phyloP scores from a whole-genome alignment of 2,113 vertebrate species.

The Notothenia rossii region DNA sequence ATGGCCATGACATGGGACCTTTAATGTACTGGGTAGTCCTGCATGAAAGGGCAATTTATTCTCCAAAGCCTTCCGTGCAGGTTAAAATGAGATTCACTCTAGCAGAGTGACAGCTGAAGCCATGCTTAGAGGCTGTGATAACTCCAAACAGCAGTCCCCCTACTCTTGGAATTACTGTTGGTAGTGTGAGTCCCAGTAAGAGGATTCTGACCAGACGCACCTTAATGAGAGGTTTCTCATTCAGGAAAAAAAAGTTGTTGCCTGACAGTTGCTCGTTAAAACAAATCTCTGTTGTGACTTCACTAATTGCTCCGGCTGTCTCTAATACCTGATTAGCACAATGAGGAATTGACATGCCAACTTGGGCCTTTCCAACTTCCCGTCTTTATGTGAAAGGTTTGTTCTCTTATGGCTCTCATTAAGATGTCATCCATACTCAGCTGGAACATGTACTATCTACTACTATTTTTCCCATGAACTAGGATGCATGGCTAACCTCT shows the following conservation, averaged over 20 bases:
- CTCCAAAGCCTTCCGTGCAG: neutral
- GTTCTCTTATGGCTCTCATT: conserved; percentile 14
- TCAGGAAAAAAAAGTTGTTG: conserved; percentile 18
- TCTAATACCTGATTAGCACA: conserved; percentile 60
- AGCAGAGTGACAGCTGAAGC: neutral
- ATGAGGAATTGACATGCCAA: conserved; percentile 50
- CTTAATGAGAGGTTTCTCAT: conserved; percentile 42
- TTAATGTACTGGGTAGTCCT: too few species aligned
- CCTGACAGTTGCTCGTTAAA: conserved; percentile 2
- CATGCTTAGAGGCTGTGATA: neutral
- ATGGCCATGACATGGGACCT: too few species aligned
- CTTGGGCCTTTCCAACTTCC: conserved; percentile 18
- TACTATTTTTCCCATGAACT: conserved; percentile 10
- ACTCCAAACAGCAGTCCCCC: neutral
- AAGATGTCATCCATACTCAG: neutral
- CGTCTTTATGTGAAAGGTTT: conserved; percentile 5
- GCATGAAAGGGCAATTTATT: too few species aligned
- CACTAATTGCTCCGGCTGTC: conserved; percentile 48
- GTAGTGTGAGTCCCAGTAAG: conserved; percentile 40
- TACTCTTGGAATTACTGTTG: conserved; percentile 23
- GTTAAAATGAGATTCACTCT: neutral
- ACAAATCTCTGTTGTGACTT: conserved; percentile 51
- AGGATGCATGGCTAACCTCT: conserved; percentile 2
- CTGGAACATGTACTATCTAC: neutral
- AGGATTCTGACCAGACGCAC: conserved; percentile 57